phyloP scores from a whole-genome alignment of 2,797 vertebrate species.

The Protonibea diacanthus region DNA sequence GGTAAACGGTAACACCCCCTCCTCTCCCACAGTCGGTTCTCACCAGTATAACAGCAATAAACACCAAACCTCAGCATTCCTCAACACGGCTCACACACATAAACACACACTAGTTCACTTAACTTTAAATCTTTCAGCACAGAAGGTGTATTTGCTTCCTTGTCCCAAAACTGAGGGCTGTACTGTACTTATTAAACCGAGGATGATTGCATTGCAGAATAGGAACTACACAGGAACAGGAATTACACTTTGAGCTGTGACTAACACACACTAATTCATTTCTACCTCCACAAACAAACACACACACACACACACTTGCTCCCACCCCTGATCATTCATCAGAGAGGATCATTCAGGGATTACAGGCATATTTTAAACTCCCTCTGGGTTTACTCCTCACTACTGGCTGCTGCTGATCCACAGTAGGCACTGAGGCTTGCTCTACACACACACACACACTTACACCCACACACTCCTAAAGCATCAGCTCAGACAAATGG shows the following conservation, averaged over 20 bases:
- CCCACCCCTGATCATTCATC: slow-evolving; percentile 43
- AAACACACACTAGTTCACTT: slow-evolving; percentile 32
- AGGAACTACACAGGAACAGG: neutral
- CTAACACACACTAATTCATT: slow-evolving; percentile 14
- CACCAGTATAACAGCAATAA: slow-evolving; percentile 70
- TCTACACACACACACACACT: neutral
- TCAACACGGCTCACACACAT: slow-evolving; percentile 33
- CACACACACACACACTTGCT: slow-evolving; percentile 19
- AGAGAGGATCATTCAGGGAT: slow-evolving; percentile 46
- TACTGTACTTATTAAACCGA: slow-evolving; percentile 9
- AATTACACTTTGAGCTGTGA: slow-evolving; percentile 20
- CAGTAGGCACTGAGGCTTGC: neutral
- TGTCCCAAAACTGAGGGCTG: neutral
- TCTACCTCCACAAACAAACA: slow-evolving; percentile 14
- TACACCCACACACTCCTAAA: neutral
- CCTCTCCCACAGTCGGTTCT: slow-evolving; percentile 63
- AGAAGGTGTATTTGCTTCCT: slow-evolving; percentile 28
- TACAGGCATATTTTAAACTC: slow-evolving; percentile 46
- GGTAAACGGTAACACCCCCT: slow-evolving; percentile 57
- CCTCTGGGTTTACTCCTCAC: slow-evolving; percentile 25
- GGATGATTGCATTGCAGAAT: slow-evolving; percentile 14
- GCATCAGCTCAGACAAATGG: slow-evolving; percentile 2
- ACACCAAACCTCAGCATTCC: slow-evolving; percentile 76
- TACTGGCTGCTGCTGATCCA: slow-evolving; percentile 8
- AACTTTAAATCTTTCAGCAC: slow-evolving; percentile 21